Evolutionary conservation across 2,888 invertebrate species (phyloP), one percentile per base, ranked within the genome.

Genomic region (Idaea biselata): DNA sequence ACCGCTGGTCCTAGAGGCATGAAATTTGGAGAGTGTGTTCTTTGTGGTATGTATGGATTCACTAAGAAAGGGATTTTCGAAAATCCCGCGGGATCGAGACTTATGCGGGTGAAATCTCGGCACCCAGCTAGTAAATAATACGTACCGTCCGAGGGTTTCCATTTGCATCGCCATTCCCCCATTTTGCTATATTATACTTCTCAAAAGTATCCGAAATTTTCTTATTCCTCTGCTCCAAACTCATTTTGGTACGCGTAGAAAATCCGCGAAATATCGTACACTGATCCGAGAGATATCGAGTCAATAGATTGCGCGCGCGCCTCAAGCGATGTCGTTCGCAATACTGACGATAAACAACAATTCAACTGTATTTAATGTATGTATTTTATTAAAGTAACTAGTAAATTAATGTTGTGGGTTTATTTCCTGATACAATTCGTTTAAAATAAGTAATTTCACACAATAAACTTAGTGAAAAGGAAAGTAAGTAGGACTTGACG

Each of bases 131-230:
- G 69, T 68, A 69, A 74, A 60, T 72, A 70, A 63, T 65, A 86
- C 88, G 70, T 76, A 91, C 91, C 88, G 78, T 71, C 59, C 60
- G 59, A 14, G 16, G 11, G 16, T 59, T n/a, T 7, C 60, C 63
- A 33, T 66, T 63, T 16, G 60, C 62, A 59, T 70, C 73, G 32
- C 82, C 79, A 60, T 84, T 84, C 31, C 92, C 92, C 92, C 92
- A 92, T 73, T 87, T 79, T 5, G 81, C 87, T 61, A 91, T 91
- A 71, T 89, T 90, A 70, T 80, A 93, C 76, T 87, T 91, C 70
- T 92, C 91, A 65, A 83, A 92, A 53, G 89, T 88, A 55, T 90
- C 93, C 3, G 82, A 81, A 17, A 93, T 82, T 76, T 92, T 93
- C 76, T 88, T 84, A 62, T 91, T 90, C 67, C 93, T 86, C 71